phyloP scores from a whole-genome alignment of 2,888 invertebrate species.

The Oxycera nigricornis region DNA sequence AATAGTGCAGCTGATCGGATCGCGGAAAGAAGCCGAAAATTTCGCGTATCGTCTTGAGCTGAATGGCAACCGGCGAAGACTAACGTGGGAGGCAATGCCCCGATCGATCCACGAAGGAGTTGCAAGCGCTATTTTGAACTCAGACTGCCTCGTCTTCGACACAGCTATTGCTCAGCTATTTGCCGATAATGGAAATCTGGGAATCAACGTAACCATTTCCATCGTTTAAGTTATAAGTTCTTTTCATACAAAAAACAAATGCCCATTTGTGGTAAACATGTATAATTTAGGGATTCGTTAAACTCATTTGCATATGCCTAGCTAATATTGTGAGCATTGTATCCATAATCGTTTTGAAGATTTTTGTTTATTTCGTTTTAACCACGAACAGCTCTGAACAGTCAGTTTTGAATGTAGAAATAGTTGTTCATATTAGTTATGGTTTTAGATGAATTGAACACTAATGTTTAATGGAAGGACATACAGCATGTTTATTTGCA shows the following conservation, averaged over 20 bases:
- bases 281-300: constrained; percentile 3
- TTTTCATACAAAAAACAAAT: constrained; percentile 22
- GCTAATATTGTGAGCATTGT: neutral
- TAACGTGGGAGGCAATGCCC: constrained; percentile 99
- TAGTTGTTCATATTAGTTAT: neutral
- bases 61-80: constrained; percentile 90
- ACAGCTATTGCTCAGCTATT: constrained; percentile 97
- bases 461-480: neutral
- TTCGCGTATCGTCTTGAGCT: constrained; percentile 97
- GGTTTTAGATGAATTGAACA: constrained; percentile 1
- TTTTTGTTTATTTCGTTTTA: neutral
- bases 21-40: constrained; percentile 97
- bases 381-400: neutral
- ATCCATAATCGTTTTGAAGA: neutral
- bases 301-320: constrained; percentile 9
- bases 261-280: constrained; percentile 14
- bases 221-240: constrained; percentile 69
- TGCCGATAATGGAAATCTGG: constrained; percentile 98
- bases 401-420: neutral
- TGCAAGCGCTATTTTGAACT: constrained; percentile 95
- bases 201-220: constrained; percentile 99
- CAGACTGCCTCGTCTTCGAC: constrained; percentile 98
- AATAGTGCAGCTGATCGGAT: constrained; percentile 98
- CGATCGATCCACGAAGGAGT: constrained; percentile 99
- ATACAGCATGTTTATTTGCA: neutral